Evolutionary conservation across 2,797 vertebrate species (phyloP).

Genomic region (Artibeus lituratus): DNA sequence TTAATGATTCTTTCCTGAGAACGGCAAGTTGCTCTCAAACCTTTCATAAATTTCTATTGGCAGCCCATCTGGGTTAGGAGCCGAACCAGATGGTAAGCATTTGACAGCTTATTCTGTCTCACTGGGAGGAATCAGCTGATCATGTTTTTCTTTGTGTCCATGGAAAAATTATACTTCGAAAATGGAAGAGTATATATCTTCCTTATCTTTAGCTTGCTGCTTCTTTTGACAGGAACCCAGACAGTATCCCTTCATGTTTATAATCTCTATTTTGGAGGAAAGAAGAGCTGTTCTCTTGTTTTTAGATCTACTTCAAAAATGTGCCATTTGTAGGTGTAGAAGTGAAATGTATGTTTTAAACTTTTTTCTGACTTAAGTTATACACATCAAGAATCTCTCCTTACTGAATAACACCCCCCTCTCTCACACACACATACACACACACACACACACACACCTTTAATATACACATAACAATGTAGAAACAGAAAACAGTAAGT

Average conservation of each 20-base stretch:
- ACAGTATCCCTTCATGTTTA: neutral
- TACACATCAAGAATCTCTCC: neutral
- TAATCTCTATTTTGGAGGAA: slow-evolving; percentile 28
- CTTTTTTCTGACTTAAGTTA: neutral
- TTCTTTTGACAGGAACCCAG: neutral
- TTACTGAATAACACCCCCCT: neutral
- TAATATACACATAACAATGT: neutral
- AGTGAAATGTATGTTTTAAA: neutral
- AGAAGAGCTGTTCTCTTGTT: neutral
- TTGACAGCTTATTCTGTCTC: slow-evolving; percentile 64
- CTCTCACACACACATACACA: neutral
- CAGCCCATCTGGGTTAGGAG: slow-evolving; percentile 71
- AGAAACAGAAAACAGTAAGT: neutral
- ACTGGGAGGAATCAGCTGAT: slow-evolving; percentile 52
- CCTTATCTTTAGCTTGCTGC: neutral
- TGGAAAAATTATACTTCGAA: slow-evolving; percentile 46
- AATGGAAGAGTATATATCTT: neutral
- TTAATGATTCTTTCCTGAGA: slow-evolving; percentile 53
- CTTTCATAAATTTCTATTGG: slow-evolving; percentile 67
- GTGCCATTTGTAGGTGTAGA: neutral
- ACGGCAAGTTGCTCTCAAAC: slow-evolving; percentile 58
- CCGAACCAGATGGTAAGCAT: slow-evolving; percentile 58
- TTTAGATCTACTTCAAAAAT: neutral
- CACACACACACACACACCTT: neutral
- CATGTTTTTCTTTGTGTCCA: slow-evolving; percentile 37